Evolutionary conservation across 2,797 vertebrate genomes (phyloP).

Genomic region (Lagocephalus sceleratus): DNA sequence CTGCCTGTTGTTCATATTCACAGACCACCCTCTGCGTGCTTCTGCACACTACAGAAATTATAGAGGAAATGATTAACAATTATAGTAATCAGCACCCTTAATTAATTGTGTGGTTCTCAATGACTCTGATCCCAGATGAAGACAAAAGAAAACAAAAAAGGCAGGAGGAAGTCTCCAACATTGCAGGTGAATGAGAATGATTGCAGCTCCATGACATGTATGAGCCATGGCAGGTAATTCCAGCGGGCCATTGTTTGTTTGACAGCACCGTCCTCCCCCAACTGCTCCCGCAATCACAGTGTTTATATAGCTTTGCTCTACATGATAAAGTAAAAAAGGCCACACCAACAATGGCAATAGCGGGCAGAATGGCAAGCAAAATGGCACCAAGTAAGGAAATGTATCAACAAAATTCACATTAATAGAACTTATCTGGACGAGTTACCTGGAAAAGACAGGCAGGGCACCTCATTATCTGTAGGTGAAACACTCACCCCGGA

Average conservation of each 20-base stretch:
- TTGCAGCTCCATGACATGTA: conserved; percentile 26
- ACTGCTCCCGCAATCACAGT: conserved; percentile 51
- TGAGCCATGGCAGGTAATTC: conserved; percentile 60
- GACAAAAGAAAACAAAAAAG: conserved; percentile 24
- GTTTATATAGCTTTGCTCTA: conserved; percentile 56
- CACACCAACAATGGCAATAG: conserved; percentile 36
- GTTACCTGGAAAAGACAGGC: neutral
- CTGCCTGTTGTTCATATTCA: conserved; percentile 16
- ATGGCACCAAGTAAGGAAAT: conserved; percentile 7
- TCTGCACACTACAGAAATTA: conserved; percentile 32
- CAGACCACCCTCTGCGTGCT: conserved; percentile 21
- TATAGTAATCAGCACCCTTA: conserved; percentile 39
- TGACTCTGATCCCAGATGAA: conserved; percentile 34
- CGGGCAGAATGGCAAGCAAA: conserved; percentile 18
- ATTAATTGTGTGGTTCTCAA: conserved; percentile 40
- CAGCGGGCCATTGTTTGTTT: conserved; percentile 53
- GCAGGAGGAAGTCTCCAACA: conserved; percentile 11
- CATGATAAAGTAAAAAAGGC: conserved; percentile 37
- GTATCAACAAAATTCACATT: too few species aligned
- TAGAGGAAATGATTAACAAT: conserved; percentile 47
- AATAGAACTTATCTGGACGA: neutral
- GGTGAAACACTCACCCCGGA: neutral
- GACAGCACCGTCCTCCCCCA: conserved; percentile 45
- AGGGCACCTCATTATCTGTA: neutral
- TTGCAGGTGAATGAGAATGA: conserved; percentile 21